A percentile compares a stretch with the other conserved stretches of the same genome.
Conservation (phyloP, 1,140 invertebrate genomes). For the Drosophila insularis region DNA sequence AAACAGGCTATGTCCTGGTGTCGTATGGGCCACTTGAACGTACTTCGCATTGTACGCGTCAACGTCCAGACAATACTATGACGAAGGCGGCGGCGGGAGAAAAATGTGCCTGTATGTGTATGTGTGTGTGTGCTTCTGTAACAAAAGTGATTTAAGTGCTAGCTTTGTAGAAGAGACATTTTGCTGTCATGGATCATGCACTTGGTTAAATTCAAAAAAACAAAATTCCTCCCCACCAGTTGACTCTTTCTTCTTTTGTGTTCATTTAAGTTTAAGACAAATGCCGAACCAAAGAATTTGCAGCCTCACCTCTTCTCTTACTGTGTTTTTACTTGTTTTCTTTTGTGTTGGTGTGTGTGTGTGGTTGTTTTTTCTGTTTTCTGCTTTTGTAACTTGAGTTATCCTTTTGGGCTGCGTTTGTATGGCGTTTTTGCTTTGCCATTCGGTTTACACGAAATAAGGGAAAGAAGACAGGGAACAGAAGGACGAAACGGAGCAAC, state of each 20-base stretch:
- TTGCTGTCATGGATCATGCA: slow-evolving; percentile 78
- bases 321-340: neutral
- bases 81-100: too few relatives aligned
- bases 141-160: slow-evolving; percentile 21
- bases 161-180: slow-evolving; percentile 72
- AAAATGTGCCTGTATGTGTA: slow-evolving; percentile 13
- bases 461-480: neutral
- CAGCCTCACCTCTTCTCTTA: slow-evolving; percentile 23
- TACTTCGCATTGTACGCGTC: too few relatives aligned
- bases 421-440: slow-evolving; percentile 32
- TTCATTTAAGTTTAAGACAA: slow-evolving; percentile 41
- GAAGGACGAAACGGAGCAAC: slow-evolving; percentile 31
- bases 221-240: slow-evolving; percentile 60
- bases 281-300: slow-evolving; percentile 54
- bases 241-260: slow-evolving; percentile 30
- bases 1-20: too few relatives aligned
- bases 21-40: too few relatives aligned
- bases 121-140: slow-evolving; percentile 5
- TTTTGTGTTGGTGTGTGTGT: neutral
- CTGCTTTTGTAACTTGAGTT: slow-evolving; percentile 46
- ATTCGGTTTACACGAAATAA: slow-evolving; percentile 49
- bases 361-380: slow-evolving; percentile 10
- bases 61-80: too few relatives aligned
- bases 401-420: slow-evolving; percentile 33
- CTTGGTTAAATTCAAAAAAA: slow-evolving; percentile 71